These are phyloP conservation scores for Petrophora chlorosata DNA, from an alignment of 2,888 invertebrate genomes.

Conservation along the genomic window DNA sequence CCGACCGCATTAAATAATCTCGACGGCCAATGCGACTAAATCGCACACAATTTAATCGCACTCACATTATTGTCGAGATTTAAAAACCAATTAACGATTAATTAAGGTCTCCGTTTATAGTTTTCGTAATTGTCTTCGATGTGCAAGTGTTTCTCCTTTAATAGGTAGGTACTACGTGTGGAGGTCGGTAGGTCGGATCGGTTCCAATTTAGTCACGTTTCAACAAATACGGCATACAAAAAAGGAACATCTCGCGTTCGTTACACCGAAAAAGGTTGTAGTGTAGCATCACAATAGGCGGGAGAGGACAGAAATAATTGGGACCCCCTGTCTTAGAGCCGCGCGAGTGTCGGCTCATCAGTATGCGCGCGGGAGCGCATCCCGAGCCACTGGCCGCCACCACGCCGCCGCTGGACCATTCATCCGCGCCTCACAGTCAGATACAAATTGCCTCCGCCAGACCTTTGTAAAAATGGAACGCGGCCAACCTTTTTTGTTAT, in stretches of 20 bases:
- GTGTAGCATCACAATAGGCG: constrained; percentile 46
- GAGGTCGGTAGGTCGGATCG: constrained; percentile 15
- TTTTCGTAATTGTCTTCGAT: constrained; percentile 33
- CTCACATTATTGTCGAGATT: constrained; percentile 45
- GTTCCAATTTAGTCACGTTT: constrained; percentile 34
- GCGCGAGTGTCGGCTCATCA: constrained; percentile 52
- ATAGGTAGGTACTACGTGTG: constrained; percentile 24
- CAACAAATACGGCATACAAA: constrained; percentile 32
- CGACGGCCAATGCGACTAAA: constrained; percentile 64
- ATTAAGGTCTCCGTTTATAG: constrained; percentile 43
- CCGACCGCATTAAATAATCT: constrained; percentile 64
- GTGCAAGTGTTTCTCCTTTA: constrained; percentile 34
- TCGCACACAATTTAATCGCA: constrained; percentile 60
- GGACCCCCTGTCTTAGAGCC: constrained; percentile 50
- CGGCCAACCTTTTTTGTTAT: constrained; percentile 42
- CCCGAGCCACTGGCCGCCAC: too few species aligned
- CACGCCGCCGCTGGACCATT: constrained; percentile 49
- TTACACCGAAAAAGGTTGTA: constrained; percentile 43
- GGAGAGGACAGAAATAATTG: constrained; percentile 58
- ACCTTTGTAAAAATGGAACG: constrained; percentile 56
- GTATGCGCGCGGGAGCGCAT: constrained; percentile 60
- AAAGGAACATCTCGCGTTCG: constrained; percentile 36
- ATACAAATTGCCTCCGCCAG: constrained; percentile 69
- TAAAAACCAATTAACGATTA: constrained; percentile 54
- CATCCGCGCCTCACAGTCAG: constrained; percentile 65